Conservation (phyloP, 2,113 vertebrate species). For the Carettochelys insculpta region DNA sequence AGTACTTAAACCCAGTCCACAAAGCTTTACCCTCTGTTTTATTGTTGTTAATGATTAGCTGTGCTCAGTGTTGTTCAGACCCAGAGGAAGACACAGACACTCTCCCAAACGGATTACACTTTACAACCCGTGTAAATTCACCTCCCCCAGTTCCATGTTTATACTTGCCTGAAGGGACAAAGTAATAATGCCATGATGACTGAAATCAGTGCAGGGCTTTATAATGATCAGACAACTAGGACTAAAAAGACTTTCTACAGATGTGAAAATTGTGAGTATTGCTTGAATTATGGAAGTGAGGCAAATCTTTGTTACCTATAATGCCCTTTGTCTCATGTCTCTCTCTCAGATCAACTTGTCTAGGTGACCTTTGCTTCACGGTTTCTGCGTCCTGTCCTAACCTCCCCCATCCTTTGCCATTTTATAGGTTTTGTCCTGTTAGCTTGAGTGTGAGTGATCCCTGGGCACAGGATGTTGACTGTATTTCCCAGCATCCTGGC, state of each 20-base stretch:
- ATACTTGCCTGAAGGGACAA: not conserved
- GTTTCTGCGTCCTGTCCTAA: not conserved
- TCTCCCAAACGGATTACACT: not conserved
- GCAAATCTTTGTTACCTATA: not conserved
- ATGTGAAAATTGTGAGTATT: not conserved
- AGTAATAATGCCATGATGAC: not conserved
- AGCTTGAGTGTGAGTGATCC: not conserved
- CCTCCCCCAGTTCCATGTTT: not conserved
- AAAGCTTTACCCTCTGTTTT: not conserved
- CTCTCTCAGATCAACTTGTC: not conserved
- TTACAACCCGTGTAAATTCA: not conserved
- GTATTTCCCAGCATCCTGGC: not conserved
- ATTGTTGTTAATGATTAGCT: not conserved
- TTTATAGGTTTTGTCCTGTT: not conserved
- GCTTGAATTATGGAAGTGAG: not conserved
- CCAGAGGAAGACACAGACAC: not conserved
- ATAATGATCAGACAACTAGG: not conserved
- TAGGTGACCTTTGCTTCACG: not conserved
- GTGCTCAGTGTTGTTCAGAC: not conserved
- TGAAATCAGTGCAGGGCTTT: not conserved
- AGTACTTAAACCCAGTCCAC: not conserved
- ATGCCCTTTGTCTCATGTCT: not conserved
- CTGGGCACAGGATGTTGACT: not conserved
- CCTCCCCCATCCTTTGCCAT: not conserved
- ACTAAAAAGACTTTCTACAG: not conserved